A percentile compares a stretch with the other conserved stretches of the same genome.
phyloP scores from a whole-genome alignment of 2,888 invertebrate genomes.

The Pammene fasciana region DNA sequence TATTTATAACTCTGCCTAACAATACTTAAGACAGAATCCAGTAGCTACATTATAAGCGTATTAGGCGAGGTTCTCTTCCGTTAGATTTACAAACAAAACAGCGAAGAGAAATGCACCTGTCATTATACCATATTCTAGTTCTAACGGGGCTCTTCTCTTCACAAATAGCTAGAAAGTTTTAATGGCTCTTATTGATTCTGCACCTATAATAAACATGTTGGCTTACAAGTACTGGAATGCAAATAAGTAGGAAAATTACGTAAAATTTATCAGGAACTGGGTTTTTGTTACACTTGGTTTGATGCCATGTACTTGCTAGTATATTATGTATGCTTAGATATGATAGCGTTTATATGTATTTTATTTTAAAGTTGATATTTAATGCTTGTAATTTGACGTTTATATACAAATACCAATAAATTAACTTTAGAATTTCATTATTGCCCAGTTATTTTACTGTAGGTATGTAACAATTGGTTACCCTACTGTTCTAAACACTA shows the following conservation, averaged over 20 bases:
- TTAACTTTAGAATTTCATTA: too few species aligned
- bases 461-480: conserved; percentile 7
- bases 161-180: conserved; percentile 25
- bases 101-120: conserved; percentile 21
- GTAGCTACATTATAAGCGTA: too few species aligned
- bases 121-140: conserved; percentile 29
- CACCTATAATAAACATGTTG: conserved; percentile 12
- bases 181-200: conserved; percentile 27
- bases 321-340: not conserved
- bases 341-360: not conserved
- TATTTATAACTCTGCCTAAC: too few species aligned
- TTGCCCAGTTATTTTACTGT: not conserved
- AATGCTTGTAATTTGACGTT: too few species aligned
- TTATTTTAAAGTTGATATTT: too few species aligned
- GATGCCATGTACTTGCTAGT: not conserved
- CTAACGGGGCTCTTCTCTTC: conserved; percentile 24
- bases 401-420: too few species aligned
- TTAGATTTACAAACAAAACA: conserved; percentile 2
- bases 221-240: conserved; percentile 15
- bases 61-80: too few species aligned
- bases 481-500: conserved; percentile 38
- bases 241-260: conserved; percentile 14
- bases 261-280: not conserved
- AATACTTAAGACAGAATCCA: too few species aligned
- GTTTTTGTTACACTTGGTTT: not conserved